Base-by-base conservation (phyloP, 2,888 invertebrate genomes). In the Ophioninae sp. region DNA sequence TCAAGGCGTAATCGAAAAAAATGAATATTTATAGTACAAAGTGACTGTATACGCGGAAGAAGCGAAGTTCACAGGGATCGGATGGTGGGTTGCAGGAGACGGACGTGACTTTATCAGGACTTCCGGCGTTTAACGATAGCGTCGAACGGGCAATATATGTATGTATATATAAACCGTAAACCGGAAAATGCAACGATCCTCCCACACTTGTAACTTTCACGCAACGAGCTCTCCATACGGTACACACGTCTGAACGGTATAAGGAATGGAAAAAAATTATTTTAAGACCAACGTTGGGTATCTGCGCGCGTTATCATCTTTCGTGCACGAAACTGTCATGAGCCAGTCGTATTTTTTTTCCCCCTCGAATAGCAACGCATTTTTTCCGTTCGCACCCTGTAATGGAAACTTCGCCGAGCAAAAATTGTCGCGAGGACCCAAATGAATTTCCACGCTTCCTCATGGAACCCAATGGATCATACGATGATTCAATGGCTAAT, bases 81-180 rank as follows among this genome's bases (percentile, higher is more conserved):
- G n/a, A 41, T 41, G 87, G 72, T 79, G 83, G 84, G 79, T 80
- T 67, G 86, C 85, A 85, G 79, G 84, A 86, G 87, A 86, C 87
- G 88, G 88, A 90, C 88, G 90, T 78, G 86, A 83, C 81, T 85
- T 90, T 91, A 91, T 91, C 91, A 77, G 87, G 82, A 77, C 85
- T 90, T 91, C 91, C 91, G 90, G 88, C 80, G 87, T 86, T 87
- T 82, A 78, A 86, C 86, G 91, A 91, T 91, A 91, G 89, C 84
- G 83, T 39, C 64, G 69, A 73, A 79, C 71, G 72, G 81, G 71
- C 77, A 71, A 72, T 81, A 83, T 82, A 58, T 79, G 80, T 77
- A 80, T 73, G 37, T 64, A 74, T 59, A 64, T 78, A 51, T 20
- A 56, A 30, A 30, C 30, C 51, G 58, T 84, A 74, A 82, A 82